These are phyloP conservation scores for Lagodon rhomboides DNA, from an alignment of 2,797 vertebrate species.

Conservation along the genomic window DNA sequence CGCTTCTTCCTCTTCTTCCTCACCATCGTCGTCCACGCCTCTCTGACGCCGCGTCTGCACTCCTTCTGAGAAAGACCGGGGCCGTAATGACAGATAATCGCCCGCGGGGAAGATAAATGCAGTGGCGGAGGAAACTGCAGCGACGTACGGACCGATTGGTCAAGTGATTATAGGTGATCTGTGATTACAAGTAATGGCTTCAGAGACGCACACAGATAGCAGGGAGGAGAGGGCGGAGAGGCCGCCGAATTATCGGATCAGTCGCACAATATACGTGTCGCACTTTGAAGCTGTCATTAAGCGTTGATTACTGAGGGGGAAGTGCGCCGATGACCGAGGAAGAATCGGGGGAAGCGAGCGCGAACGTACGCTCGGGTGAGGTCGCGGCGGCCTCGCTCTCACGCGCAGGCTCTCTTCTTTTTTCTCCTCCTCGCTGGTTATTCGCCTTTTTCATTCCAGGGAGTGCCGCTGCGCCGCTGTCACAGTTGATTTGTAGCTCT, in stretches of 20 bases:
- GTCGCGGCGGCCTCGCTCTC: slow-evolving; percentile 16
- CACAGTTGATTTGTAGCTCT: slow-evolving; percentile 53
- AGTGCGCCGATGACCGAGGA: slow-evolving; percentile 40
- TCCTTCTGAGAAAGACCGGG: slow-evolving; percentile 38
- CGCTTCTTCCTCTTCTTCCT: slow-evolving; percentile 13
- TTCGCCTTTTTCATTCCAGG: slow-evolving; percentile 48
- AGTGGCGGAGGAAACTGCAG: slow-evolving; percentile 41
- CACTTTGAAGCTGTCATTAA: slow-evolving; percentile 37
- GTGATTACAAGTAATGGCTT: slow-evolving; percentile 65
- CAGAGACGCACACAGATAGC: slow-evolving; percentile 40
- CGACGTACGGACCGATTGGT: slow-evolving; percentile 3
- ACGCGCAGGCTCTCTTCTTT: background rate
- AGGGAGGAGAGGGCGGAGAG: background rate
- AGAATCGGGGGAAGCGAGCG: slow-evolving; percentile 17
- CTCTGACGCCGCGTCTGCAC: slow-evolving; percentile 14
- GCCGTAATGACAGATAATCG: slow-evolving; percentile 69
- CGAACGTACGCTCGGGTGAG: slow-evolving; percentile 29
- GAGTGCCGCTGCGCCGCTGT: slow-evolving; percentile 47
- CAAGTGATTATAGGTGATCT: slow-evolving; percentile 59
- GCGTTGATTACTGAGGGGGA: slow-evolving; percentile 49
- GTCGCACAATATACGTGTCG: slow-evolving; percentile 3
- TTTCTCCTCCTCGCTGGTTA: slow-evolving; percentile 26
- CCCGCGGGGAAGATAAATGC: slow-evolving; percentile 35
- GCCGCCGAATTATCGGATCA: slow-evolving; percentile 33
- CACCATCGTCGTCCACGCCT: slow-evolving; percentile 2